phyloP scores from a whole-genome alignment of 2,888 invertebrate genomes.

The Polymixis flavicincta region DNA sequence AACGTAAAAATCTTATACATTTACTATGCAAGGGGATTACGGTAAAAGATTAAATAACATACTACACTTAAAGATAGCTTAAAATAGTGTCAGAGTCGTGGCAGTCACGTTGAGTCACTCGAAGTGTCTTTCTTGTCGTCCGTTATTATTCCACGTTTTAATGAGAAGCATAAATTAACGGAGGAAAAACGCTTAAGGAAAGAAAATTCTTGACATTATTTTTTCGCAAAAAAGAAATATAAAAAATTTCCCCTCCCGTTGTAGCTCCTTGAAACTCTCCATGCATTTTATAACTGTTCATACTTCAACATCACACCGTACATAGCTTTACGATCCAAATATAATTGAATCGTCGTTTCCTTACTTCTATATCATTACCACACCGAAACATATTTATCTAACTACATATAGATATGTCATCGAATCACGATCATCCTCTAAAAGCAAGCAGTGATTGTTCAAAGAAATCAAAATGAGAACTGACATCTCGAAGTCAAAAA shows the following conservation, averaged over 20 bases:
- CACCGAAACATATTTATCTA: slow-evolving; percentile 86
- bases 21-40: slow-evolving; percentile 87
- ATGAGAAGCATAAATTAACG: slow-evolving; percentile 64
- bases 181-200: slow-evolving; percentile 42
- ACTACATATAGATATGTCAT: slow-evolving; percentile 90
- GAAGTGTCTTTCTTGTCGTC: slow-evolving; percentile 46
- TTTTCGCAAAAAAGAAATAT: slow-evolving; percentile 43
- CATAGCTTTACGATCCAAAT: slow-evolving; percentile 63
- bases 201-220: slow-evolving; percentile 53
- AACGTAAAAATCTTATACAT: slow-evolving; percentile 88
- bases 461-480: slow-evolving; percentile 49
- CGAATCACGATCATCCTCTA: slow-evolving; percentile 87
- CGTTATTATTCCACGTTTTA: slow-evolving; percentile 58
- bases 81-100: slow-evolving; percentile 82
- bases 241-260: slow-evolving; percentile 32
- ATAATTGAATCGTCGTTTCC: slow-evolving; percentile 70
- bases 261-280: slow-evolving; percentile 40
- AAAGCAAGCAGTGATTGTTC: slow-evolving; percentile 83
- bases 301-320: slow-evolving; percentile 54
- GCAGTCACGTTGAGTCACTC: slow-evolving; percentile 66
- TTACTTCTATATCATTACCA: slow-evolving; percentile 76
- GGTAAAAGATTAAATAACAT: slow-evolving; percentile 86
- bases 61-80: slow-evolving; percentile 90
- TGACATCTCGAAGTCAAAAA: slow-evolving; percentile 48
- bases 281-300: slow-evolving; percentile 48